Evolutionary conservation across 2,888 invertebrate genomes (phyloP), one percentile per base, ranked within the genome.

Genomic region (Campopleginae sp.): DNA sequence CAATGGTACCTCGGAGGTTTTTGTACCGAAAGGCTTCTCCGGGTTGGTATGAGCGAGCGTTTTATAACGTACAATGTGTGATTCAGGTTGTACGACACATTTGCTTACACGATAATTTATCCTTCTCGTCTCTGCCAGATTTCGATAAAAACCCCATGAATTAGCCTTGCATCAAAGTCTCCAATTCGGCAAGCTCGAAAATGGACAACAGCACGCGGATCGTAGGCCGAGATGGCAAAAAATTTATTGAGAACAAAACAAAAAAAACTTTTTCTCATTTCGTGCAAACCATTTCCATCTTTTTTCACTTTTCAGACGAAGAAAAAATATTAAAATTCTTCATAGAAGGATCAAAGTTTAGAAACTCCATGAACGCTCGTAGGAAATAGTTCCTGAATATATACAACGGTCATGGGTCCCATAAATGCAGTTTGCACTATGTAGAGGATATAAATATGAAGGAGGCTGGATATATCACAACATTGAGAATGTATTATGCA

Each of bases 21-120:
- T 19, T 46, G 33, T 33, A 33, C 33, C 33, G 42, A 27, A 74
- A 27, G 58, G 17, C 61, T 75, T 31, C n/a, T n/a, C 27, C 74
- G 51, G 42, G 68, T 33, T 63, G 54, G 63, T 78, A 78, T 81
- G 84, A 85, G 81, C 77, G 74, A 78, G 81, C 84, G 19, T 85
- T 85, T 85, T 85, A 61, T 42, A 54, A 46, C 54, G 71, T 46
- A 7, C 72, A 33, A 38, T 12, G 68, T 65, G 46, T 68, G 23
- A 46, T 68, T 27, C 44, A 68, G 46, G 14, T 27, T 27, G 46
- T 31, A 27, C 38, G 31, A 68, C 23, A 68, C 23, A 27, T 46
- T 27, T 4, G 58, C 27, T 58, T 58, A 58, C 58, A 19, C 19
- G 19, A 27, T 58, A 27, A 27, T 58, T 58, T 58, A 14, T 54